Evolutionary conservation across 1,140 invertebrate genomes (phyloP).

Genomic region (Drosophila mauritiana): DNA sequence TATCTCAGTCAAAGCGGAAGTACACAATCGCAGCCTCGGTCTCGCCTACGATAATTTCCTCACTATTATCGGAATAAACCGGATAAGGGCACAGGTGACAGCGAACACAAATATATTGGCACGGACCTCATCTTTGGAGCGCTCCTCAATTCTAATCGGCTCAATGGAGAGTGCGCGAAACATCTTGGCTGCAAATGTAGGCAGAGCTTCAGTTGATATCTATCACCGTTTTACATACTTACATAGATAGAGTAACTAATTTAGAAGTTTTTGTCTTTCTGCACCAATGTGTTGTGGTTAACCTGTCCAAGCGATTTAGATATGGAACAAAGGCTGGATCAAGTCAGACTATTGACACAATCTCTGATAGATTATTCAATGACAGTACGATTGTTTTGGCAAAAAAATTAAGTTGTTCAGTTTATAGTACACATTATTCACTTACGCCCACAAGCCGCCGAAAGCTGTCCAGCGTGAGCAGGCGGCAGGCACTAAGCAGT

Average conservation of each 20-base stretch:
- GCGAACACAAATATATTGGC: slow-evolving; percentile 55
- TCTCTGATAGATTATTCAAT: neutral
- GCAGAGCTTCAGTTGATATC: too few species aligned
- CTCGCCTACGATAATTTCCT: slow-evolving; percentile 9
- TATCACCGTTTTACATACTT: neutral
- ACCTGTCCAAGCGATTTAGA: neutral
- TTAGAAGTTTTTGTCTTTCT: neutral
- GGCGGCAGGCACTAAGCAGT: slow-evolving; percentile 62
- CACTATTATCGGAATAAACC: slow-evolving; percentile 40
- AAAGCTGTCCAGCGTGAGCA: slow-evolving; percentile 29
- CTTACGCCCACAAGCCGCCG: too few species aligned
- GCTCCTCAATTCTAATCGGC: slow-evolving; percentile 9
- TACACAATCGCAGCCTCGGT: neutral
- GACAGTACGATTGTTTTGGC: neutral
- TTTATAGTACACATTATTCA: too few species aligned
- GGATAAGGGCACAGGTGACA: slow-evolving; percentile 42
- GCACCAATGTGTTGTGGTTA: neutral
- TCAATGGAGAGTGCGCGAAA: slow-evolving; percentile 48
- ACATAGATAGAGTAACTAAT: slow-evolving; percentile 5
- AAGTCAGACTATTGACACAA: neutral
- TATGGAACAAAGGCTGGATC: neutral
- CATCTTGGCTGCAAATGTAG: slow-evolving; percentile 39
- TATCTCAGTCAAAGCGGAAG: neutral
- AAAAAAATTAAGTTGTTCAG: too few species aligned
- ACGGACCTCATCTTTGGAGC: slow-evolving; percentile 48